These are phyloP conservation scores for Lepilemur ruficaudatus DNA, from an alignment of 2,797 vertebrate species.

Conservation along the genomic window DNA sequence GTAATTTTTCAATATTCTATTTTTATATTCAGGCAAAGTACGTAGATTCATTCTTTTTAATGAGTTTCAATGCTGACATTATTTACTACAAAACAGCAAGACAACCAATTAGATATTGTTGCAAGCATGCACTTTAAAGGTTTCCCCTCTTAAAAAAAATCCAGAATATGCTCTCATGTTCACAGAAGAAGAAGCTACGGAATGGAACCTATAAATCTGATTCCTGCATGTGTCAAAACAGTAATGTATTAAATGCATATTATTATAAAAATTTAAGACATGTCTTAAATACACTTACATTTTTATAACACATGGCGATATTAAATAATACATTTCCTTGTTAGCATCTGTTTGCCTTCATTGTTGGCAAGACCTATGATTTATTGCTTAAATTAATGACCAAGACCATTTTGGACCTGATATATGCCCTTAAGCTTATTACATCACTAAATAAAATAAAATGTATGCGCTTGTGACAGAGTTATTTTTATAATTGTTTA, in stretches of 20 bases:
- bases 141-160: slow-evolving; percentile 69
- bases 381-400: slow-evolving; percentile 87
- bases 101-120: slow-evolving; percentile 78
- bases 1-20: slow-evolving; percentile 43
- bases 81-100: slow-evolving; percentile 77
- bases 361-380: slow-evolving; percentile 85
- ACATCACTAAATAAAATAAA: slow-evolving; percentile 84
- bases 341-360: slow-evolving; percentile 88
- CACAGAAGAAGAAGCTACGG: slow-evolving; percentile 80
- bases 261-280: slow-evolving; percentile 87
- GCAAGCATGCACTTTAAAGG: slow-evolving; percentile 76
- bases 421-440: slow-evolving; percentile 84
- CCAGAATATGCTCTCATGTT: slow-evolving; percentile 76
- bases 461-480: slow-evolving; percentile 73
- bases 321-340: slow-evolving; percentile 87
- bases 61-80: slow-evolving; percentile 70
- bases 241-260: slow-evolving; percentile 86
- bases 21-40: slow-evolving; percentile 62
- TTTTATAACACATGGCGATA: slow-evolving; percentile 85
- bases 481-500: slow-evolving; percentile 83
- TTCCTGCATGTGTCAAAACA: slow-evolving; percentile 83
- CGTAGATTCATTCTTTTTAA: slow-evolving; percentile 58
- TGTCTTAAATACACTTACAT: slow-evolving; percentile 83
- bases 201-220: slow-evolving; percentile 84
- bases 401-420: slow-evolving; percentile 85